Base-by-base conservation (phyloP, 2,888 invertebrate genomes). In the Coelopa pilipes region DNA sequence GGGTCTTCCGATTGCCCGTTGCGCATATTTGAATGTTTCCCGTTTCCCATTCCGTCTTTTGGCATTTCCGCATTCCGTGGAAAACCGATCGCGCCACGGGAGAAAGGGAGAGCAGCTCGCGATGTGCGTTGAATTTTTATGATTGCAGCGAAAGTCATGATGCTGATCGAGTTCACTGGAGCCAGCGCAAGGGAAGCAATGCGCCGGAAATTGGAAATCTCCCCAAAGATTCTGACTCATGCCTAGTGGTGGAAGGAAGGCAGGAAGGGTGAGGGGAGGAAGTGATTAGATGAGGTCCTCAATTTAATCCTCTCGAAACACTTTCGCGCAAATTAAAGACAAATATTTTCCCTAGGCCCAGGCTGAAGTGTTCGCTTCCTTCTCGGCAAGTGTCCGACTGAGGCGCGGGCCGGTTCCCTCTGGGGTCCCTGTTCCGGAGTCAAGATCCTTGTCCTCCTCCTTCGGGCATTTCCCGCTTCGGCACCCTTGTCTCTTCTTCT, bases 41-140 rank as follows among this genome's bases (percentile, higher is more conserved):
- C 77, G 72, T 77, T 73, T 77, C 53, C 70, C 72, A 57, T 69
- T 57, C 7, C n/a, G 46, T 21, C 15, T 70, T 78, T 80, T 79
- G 82, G 82, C 82, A 81, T 83, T 83, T 82, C 82, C 82, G 81
- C 70, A 65, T 70, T 49, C 7, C 12, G 15, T 24, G 66, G 47
- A 65, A 72, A 65, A 45, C 9, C 13, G 46, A 46, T 50, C 11
- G 21, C 12, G 10, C 19, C 57, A 24, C 24, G 2, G 34, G 7
- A 53, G 53, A 53, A 34, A 53, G 53, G 10, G 15, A 53, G n/a
- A 13, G 46, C 1, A 15, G 17, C 4, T n/a, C 7, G 21, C 1
- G 46, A 65, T 47, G 65, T 11, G 19, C 47, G n/a, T 53, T 5
- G 68, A 59, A 70, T 70, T 49, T 70, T 59, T 59, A 70, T 70